Conservation (phyloP, 2,113 vertebrate genomes). For the Crypturellus undulatus region DNA sequence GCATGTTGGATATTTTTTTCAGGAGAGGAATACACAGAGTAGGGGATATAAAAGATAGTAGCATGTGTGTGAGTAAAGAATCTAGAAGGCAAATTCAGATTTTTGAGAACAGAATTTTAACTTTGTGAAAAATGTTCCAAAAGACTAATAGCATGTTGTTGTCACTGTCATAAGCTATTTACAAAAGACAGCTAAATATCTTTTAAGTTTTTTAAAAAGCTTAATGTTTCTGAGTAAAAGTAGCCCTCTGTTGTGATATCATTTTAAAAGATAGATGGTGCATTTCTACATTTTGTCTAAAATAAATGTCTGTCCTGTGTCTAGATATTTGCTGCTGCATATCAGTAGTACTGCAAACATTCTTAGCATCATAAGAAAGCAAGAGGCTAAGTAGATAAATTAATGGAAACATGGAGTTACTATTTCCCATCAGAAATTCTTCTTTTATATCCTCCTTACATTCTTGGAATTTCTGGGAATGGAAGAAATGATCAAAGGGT, state of each 20-base stretch:
- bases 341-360: neutral
- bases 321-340: neutral
- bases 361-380: neutral
- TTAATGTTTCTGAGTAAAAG: neutral
- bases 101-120: neutral
- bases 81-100: neutral
- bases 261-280: neutral
- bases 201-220: neutral
- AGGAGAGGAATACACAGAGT: neutral
- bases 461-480: neutral
- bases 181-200: neutral
- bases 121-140: neutral
- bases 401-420: neutral
- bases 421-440: neutral
- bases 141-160: neutral
- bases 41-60: neutral
- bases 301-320: neutral
- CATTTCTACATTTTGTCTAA: neutral
- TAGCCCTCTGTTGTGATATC: neutral
- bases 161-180: neutral
- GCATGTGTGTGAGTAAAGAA: neutral
- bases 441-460: neutral
- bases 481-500: neutral
- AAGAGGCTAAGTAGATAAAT: neutral
- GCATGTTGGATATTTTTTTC: neutral